Evolutionary conservation across 2,113 vertebrate genomes (phyloP).

Genomic region (Marmota monax): DNA sequence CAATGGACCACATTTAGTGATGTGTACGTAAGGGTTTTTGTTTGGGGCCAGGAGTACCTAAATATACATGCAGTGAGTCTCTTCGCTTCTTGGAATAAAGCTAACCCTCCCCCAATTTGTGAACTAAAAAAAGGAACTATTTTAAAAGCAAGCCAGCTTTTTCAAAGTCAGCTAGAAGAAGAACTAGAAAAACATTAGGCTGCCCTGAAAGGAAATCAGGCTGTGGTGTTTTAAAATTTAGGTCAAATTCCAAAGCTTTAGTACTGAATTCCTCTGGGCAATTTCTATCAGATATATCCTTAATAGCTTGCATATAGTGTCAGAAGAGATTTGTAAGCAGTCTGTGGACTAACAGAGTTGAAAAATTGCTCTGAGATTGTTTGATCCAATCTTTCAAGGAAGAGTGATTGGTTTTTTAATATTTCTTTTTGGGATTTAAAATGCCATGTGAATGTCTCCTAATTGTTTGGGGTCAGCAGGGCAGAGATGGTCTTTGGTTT

Average conservation of each 20-base stretch:
- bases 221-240: slow-evolving; percentile 52
- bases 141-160: background rate
- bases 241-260: slow-evolving; percentile 46
- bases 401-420: slow-evolving; percentile 17
- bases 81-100: background rate
- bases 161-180: slow-evolving; percentile 18
- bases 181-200: background rate
- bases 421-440: slow-evolving; percentile 41
- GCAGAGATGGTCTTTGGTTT: slow-evolving; percentile 57
- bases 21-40: background rate
- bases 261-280: slow-evolving; percentile 13
- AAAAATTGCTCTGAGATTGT: slow-evolving; percentile 43
- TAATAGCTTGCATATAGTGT: slow-evolving; percentile 27
- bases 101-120: background rate
- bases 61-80: background rate
- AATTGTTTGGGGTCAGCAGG: slow-evolving; percentile 59
- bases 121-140: background rate
- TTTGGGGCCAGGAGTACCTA: background rate
- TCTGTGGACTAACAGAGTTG: slow-evolving; percentile 38
- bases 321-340: slow-evolving; percentile 57
- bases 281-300: slow-evolving; percentile 38
- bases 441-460: slow-evolving; percentile 42
- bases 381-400: slow-evolving; percentile 40
- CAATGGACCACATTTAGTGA: background rate
- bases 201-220: slow-evolving; percentile 41